Evolutionary conservation across 1,140 invertebrate species (phyloP).

Genomic region (Cydia strobilella): DNA sequence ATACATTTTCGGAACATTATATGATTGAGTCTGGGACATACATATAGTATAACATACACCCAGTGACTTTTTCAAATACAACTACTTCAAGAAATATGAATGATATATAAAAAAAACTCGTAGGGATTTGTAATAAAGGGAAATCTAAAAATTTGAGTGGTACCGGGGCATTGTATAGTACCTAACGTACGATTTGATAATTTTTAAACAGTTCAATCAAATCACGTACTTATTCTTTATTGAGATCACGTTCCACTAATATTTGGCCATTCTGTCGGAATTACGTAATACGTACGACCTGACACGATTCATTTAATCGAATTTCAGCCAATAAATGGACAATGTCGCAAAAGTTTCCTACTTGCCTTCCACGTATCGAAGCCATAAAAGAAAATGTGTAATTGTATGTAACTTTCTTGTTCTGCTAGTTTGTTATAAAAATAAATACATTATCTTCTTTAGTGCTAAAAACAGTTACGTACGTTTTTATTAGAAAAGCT

Average conservation of each 20-base stretch:
- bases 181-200: constrained; percentile 16
- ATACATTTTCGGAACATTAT: background rate
- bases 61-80: no score
- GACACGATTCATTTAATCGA: constrained; percentile 42
- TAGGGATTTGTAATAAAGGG: no score
- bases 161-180: background rate
- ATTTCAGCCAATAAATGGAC: constrained; percentile 35
- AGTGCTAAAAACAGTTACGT: no score
- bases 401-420: constrained; percentile 1
- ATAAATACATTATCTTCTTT: background rate
- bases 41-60: no score
- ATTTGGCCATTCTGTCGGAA: constrained; percentile 48
- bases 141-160: no score
- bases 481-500: no score
- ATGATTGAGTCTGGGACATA: background rate
- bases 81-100: background rate
- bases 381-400: constrained; percentile 18
- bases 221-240: constrained; percentile 38
- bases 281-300: constrained; percentile 39
- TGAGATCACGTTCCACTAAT: constrained; percentile 57
- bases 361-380: background rate
- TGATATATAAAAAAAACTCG: background rate
- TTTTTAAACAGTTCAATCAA: constrained; percentile 34
- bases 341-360: constrained; percentile 15
- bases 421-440: background rate